phyloP scores from a whole-genome alignment of 2,797 vertebrate genomes.

The Darevskia nairensis region DNA sequence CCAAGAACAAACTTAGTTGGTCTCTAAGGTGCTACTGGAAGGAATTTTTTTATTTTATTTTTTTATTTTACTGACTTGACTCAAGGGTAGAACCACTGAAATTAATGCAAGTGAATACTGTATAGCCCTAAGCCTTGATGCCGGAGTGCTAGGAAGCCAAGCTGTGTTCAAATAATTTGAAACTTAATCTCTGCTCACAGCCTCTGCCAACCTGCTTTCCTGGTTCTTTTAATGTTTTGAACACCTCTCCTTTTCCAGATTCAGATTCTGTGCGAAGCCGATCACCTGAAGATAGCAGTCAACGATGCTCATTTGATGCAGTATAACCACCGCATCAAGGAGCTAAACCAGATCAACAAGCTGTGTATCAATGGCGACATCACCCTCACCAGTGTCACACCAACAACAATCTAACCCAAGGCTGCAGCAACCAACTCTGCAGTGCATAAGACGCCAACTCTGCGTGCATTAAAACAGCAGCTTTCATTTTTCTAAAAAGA shows the following conservation, averaged over 20 bases:
- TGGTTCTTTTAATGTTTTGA: no score
- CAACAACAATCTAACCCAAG: conserved; percentile 82
- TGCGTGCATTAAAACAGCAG: neutral
- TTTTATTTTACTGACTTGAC: no score
- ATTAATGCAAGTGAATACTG: no score
- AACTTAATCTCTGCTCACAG: neutral
- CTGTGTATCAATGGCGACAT: conserved; percentile 86
- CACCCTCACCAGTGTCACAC: conserved; percentile 79
- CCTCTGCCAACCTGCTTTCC: neutral
- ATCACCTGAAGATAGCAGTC: conserved; percentile 90
- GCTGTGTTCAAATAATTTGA: neutral
- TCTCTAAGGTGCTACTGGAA: no score
- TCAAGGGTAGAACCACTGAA: no score
- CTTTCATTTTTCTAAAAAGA: neutral
- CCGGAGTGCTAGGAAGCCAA: no score
- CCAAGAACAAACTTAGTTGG: no score
- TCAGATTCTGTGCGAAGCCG: conserved; percentile 88
- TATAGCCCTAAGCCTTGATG: no score
- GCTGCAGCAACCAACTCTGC: neutral
- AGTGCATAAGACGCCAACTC: no score
- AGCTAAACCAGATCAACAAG: conserved; percentile 83
- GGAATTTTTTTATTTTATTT: no score
- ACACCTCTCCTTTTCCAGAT: conserved; percentile 78
- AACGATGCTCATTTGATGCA: conserved; percentile 88
- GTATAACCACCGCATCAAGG: conserved; percentile 85